Conservation (phyloP, 1,140 invertebrate genomes). For the Chelonus insularis region DNA sequence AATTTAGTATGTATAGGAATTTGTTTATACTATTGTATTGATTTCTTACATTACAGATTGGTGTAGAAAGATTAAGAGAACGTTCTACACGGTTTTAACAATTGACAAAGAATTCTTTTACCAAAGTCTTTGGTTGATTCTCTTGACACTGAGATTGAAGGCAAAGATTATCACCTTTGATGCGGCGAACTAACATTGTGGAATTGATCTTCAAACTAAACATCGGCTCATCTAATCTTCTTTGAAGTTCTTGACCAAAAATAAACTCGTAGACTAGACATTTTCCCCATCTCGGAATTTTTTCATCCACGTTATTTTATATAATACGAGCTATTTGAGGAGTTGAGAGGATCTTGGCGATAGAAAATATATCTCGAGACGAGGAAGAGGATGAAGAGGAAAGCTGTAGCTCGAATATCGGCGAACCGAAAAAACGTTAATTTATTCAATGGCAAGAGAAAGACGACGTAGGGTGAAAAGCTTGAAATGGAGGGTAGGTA, state of each 20-base stretch:
- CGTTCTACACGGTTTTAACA: background rate
- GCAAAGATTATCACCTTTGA: conserved; percentile 17
- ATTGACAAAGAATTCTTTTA: background rate
- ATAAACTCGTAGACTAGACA: background rate
- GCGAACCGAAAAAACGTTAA: conserved; percentile 53
- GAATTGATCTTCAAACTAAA: conserved; percentile 14
- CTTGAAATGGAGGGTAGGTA: conserved; percentile 7
- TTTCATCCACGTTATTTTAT: background rate
- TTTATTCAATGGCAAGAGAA: conserved; percentile 50
- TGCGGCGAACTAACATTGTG: background rate
- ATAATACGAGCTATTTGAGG: conserved; percentile 3
- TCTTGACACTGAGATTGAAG: background rate
- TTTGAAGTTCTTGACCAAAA: conserved; percentile 3
- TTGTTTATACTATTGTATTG: background rate
- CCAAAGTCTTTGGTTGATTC: conserved; percentile 1
- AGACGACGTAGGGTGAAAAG: conserved; percentile 12
- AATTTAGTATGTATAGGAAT: background rate
- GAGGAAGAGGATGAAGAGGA: conserved; percentile 36
- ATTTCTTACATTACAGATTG: background rate
- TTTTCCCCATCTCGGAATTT: background rate
- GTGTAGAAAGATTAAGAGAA: background rate
- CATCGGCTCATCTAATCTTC: conserved; percentile 14
- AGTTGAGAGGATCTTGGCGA: background rate
- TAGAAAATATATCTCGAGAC: conserved; percentile 20
- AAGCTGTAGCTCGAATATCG: conserved; percentile 39